Evolutionary conservation across 2,888 invertebrate species (phyloP).

Genomic region (Dolichomitus sp.): DNA sequence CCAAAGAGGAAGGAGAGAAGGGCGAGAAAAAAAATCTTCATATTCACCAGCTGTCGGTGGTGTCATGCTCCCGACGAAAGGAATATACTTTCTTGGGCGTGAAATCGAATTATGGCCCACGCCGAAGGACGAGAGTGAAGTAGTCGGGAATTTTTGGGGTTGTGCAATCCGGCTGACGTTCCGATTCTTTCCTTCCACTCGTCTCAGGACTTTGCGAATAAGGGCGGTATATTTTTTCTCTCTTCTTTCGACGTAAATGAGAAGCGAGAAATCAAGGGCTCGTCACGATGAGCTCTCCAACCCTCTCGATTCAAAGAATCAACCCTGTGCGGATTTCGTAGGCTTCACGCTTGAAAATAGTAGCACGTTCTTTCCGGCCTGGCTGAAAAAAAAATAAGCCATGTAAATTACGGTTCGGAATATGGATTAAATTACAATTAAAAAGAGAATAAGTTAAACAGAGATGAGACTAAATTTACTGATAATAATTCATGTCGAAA

Average conservation of each 20-base stretch:
- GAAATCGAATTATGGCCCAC: constrained; percentile 71
- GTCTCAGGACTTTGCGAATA: constrained; percentile 66
- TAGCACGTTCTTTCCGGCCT: constrained; percentile 71
- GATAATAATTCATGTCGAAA: not conserved
- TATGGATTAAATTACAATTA: constrained; percentile 9
- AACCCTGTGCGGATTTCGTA: constrained; percentile 47
- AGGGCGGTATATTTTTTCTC: constrained; percentile 72
- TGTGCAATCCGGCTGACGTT: constrained; percentile 63
- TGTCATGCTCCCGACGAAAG: constrained; percentile 62
- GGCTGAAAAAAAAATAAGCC: constrained; percentile 44
- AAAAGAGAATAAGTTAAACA: not conserved
- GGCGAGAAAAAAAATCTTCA: constrained; percentile 61
- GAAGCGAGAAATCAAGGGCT: constrained; percentile 64
- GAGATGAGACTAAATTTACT: not conserved
- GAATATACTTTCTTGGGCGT: constrained; percentile 72
- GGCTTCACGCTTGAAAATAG: constrained; percentile 72
- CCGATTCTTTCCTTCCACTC: constrained; percentile 49
- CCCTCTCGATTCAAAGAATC: constrained; percentile 50
- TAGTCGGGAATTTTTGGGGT: constrained; percentile 58
- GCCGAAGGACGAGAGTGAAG: constrained; percentile 45
- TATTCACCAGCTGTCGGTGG: constrained; percentile 68
- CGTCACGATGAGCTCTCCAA: constrained; percentile 49
- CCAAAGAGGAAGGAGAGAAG: constrained; percentile 19
- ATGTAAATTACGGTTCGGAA: constrained; percentile 35
- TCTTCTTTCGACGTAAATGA: constrained; percentile 61